Percentiles rank a stretch among this genome's conserved stretches.
Conservation (phyloP, 2,113 vertebrate genomes). For the Phylloscopus trochiloides region DNA sequence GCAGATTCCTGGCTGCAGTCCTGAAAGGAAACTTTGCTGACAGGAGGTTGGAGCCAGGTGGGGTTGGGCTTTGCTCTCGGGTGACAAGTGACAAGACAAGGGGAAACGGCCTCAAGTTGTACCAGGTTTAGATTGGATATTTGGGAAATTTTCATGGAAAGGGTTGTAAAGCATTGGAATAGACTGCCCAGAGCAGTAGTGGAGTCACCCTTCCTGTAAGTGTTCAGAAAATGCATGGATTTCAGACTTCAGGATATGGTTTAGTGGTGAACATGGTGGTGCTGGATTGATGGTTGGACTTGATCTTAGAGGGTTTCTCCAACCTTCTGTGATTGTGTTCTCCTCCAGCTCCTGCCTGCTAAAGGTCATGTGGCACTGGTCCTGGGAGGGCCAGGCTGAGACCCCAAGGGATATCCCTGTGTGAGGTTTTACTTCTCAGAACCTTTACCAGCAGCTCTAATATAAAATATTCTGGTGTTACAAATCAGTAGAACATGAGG, state of each 20-base stretch:
- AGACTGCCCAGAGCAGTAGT: not conserved
- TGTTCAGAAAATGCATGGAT: accelerated
- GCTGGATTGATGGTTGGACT: not conserved
- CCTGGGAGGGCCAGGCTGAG: not conserved
- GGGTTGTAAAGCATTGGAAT: not conserved
- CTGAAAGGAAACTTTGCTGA: not conserved
- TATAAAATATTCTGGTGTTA: not conserved
- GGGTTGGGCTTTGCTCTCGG: not conserved
- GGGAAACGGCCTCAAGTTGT: not conserved
- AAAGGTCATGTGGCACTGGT: not conserved
- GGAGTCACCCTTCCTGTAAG: not conserved
- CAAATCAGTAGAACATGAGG: not conserved
- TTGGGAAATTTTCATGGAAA: not conserved
- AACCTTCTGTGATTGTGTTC: not conserved
- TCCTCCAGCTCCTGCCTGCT: not conserved
- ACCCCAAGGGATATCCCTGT: not conserved
- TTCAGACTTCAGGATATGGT: not conserved
- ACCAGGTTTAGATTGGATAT: not conserved
- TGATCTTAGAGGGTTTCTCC: not conserved
- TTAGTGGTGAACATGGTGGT: not conserved
- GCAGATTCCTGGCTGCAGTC: not conserved
- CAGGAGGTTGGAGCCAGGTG: not conserved
- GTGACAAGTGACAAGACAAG: not conserved
- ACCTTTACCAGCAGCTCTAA: not conserved
- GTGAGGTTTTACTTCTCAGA: not conserved